Evolutionary conservation across 2,113 vertebrate genomes (phyloP).

Genomic region (Equus quagga): DNA sequence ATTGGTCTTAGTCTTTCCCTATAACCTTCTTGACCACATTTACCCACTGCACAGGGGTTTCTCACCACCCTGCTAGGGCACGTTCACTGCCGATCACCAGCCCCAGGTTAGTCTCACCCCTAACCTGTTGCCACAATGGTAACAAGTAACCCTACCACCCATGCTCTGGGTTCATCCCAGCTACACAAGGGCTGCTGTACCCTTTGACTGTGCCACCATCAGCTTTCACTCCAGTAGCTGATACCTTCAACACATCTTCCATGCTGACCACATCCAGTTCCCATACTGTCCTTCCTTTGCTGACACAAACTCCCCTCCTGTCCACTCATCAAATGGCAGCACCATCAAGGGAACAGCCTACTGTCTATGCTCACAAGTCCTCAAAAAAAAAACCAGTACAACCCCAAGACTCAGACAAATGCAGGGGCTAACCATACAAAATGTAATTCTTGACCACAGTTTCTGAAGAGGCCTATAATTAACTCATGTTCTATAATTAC

Average conservation of each 20-base stretch:
- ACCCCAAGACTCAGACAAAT: not conserved
- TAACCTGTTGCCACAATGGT: not conserved
- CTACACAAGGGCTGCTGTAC: not conserved
- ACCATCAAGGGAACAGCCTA: not conserved
- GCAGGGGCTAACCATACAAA: not conserved
- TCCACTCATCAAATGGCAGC: not conserved
- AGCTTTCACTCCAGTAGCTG: not conserved
- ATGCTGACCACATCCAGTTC: not conserved
- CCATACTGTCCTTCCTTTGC: not conserved
- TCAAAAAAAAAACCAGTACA: not conserved
- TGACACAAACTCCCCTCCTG: not conserved
- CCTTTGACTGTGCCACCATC: not conserved
- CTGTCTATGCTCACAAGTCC: not conserved
- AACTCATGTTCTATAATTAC: not conserved
- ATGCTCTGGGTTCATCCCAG: not conserved
- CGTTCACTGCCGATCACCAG: not conserved
- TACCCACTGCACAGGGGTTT: not conserved
- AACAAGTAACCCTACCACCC: not conserved
- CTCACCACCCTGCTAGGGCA: not conserved
- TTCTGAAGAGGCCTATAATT: not conserved
- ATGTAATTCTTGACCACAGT: not conserved
- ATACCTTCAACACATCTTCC: not conserved
- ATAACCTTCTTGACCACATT: not conserved
- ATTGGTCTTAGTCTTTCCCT: not conserved
- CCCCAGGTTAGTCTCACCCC: not conserved